phyloP scores from a whole-genome alignment of 2,113 vertebrate species.

The Riparia riparia region DNA sequence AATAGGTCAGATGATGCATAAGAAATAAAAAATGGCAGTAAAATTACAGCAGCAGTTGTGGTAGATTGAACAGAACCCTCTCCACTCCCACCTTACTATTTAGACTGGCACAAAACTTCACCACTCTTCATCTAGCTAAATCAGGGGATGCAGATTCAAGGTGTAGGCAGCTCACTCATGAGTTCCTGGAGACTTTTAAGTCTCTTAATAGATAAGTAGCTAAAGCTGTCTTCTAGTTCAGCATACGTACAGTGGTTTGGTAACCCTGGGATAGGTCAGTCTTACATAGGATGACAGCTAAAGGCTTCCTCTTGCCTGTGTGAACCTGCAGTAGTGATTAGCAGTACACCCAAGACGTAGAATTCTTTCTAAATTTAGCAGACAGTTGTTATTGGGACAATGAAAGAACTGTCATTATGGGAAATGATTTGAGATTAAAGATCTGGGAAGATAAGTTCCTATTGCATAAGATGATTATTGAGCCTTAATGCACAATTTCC shows the following conservation, averaged over 20 bases:
- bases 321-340: background rate
- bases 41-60: background rate
- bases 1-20: background rate
- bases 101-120: background rate
- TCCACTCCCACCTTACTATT: background rate
- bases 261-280: background rate
- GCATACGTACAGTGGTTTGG: background rate
- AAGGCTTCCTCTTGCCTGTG: background rate
- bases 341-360: background rate
- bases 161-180: background rate
- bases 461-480: background rate
- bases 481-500: background rate
- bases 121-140: background rate
- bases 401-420: background rate
- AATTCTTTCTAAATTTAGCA: background rate
- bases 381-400: background rate
- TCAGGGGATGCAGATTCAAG: background rate
- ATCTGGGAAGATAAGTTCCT: slow-evolving; percentile 4
- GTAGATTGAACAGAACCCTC: background rate
- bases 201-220: background rate
- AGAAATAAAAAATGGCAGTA: background rate
- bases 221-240: background rate
- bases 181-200: background rate
- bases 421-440: slow-evolving; percentile 12
- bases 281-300: background rate